Conservation (phyloP, 2,113 vertebrate species). For the Noturus placidus region DNA sequence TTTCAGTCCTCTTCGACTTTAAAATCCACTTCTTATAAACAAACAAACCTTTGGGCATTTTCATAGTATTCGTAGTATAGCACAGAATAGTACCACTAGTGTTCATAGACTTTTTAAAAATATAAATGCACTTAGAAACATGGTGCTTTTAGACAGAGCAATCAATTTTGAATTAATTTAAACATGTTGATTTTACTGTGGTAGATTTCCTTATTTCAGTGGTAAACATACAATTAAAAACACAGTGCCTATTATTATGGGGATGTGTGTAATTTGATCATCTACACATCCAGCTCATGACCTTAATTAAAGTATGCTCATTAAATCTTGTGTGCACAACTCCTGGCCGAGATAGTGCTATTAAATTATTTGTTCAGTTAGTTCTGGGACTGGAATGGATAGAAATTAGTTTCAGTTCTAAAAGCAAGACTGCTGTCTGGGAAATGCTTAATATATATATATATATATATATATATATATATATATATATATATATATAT, state of each 20-base stretch:
- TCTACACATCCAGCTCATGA: background rate
- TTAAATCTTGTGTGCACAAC: slow-evolving; percentile 1
- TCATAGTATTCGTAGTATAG: background rate
- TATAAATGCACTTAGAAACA: background rate
- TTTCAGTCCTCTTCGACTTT: background rate
- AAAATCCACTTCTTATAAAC: background rate
- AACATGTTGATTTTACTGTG: background rate
- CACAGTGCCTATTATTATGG: background rate
- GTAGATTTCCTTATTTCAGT: background rate
- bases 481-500: too few species aligned
- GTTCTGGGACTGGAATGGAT: background rate
- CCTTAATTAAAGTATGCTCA: slow-evolving; percentile 2
- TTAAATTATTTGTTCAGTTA: background rate
- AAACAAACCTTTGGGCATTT: background rate
- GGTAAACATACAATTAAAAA: slow-evolving; percentile 14
- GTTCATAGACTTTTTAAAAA: background rate
- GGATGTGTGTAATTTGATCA: slow-evolving; percentile 8
- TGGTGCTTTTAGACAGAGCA: background rate
- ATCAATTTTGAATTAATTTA: slow-evolving; percentile 3
- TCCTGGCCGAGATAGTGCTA: background rate
- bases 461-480: too few species aligned
- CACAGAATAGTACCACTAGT: background rate
- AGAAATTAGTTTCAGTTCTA: too few species aligned
- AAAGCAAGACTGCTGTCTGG: too few species aligned
- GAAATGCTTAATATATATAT: too few species aligned